Evolutionary conservation across 2,797 vertebrate species (phyloP).

Genomic region (Balearica regulorum): DNA sequence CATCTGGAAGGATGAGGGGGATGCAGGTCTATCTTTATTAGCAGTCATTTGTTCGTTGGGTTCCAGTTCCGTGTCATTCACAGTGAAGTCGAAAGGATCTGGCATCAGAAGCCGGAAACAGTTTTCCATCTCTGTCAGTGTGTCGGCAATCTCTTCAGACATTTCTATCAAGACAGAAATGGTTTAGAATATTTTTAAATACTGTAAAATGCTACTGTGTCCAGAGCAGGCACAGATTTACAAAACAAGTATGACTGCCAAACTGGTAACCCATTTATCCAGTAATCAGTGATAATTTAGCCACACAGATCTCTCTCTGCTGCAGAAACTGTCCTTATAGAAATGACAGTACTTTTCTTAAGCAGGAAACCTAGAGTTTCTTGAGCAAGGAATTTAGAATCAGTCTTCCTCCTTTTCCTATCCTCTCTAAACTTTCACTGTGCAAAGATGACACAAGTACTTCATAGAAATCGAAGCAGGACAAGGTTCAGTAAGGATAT

Average conservation of each 20-base stretch:
- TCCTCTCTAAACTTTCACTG: not conserved
- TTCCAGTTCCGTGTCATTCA: not conserved
- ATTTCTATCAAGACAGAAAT: slow-evolving; percentile 73
- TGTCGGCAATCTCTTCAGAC: slow-evolving; percentile 76
- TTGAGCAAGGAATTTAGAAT: not conserved
- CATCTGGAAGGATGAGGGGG: not conserved
- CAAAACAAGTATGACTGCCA: not conserved
- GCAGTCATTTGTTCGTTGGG: not conserved
- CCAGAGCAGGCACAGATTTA: not conserved
- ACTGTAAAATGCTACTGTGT: not conserved
- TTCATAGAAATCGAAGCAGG: not conserved
- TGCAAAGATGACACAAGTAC: not conserved
- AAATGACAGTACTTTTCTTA: not conserved
- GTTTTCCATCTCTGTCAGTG: slow-evolving; percentile 86
- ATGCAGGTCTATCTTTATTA: not conserved
- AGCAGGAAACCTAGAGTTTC: not conserved
- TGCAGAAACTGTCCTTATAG: not conserved
- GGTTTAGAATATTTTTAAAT: not conserved
- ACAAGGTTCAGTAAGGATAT: not conserved
- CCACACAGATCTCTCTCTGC: not conserved
- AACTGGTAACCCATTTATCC: not conserved
- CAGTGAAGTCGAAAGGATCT: slow-evolving; percentile 73
- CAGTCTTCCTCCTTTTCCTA: not conserved
- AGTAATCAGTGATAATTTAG: not conserved
- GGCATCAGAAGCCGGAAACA: slow-evolving; percentile 86